phyloP scores from a whole-genome alignment of 1,140 invertebrate genomes.

The Holcopasites calliopsidis region DNA sequence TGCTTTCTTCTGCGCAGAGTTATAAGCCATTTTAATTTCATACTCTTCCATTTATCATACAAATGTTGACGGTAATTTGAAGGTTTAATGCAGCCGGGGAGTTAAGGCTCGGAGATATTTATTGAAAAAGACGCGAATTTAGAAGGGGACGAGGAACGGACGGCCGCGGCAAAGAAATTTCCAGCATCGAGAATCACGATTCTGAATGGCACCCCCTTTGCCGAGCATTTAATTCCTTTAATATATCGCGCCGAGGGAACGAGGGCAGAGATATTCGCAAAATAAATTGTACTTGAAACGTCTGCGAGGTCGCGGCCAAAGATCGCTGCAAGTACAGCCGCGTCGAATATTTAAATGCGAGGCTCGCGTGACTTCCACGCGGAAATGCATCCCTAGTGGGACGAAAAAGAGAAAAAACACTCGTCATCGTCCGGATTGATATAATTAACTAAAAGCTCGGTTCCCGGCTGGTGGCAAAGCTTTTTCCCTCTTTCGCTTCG shows the following conservation, averaged over 20 bases:
- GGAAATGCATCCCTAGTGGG: conserved; percentile 20
- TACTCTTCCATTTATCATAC: neutral
- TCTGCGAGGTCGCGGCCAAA: neutral
- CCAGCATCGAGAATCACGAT: no score
- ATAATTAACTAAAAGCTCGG: conserved; percentile 64
- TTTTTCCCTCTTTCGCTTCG: conserved; percentile 22
- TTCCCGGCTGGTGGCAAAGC: conserved; percentile 23
- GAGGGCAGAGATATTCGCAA: conserved; percentile 1
- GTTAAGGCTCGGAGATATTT: no score
- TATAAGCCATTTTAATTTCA: no score
- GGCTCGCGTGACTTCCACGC: conserved; percentile 17
- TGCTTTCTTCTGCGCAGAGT: neutral
- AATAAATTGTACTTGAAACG: conserved; percentile 28
- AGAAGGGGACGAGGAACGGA: neutral
- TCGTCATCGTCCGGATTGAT: conserved; percentile 53
- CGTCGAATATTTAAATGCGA: conserved; percentile 29
- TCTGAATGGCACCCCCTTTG: no score
- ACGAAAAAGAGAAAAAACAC: no score
- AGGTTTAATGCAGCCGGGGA: no score
- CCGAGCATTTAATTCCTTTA: conserved; percentile 7
- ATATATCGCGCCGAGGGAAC: neutral
- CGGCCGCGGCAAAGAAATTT: neutral
- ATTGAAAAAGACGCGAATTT: no score
- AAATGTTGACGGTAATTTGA: neutral
- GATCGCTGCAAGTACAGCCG: neutral